Percentiles rank a stretch among this genome's conserved stretches.
phyloP scores from a whole-genome alignment of 1,140 invertebrate genomes.

The Temnothorax nylanderi region DNA sequence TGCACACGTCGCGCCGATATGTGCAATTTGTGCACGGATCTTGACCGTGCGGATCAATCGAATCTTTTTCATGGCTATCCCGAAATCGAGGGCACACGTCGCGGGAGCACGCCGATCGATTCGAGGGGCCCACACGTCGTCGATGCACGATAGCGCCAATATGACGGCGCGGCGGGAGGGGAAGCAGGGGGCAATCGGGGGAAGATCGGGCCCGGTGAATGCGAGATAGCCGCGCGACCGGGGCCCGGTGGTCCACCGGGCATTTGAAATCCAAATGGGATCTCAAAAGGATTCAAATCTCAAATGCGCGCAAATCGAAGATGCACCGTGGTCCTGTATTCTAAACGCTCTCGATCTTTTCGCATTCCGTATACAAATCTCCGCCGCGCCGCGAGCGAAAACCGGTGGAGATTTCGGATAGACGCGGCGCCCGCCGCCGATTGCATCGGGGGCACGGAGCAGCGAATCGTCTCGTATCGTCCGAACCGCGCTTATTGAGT shows the following conservation, averaged over 20 bases:
- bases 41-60: constrained; percentile 31
- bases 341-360: constrained; percentile 59
- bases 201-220: constrained; percentile 12
- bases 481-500: not conserved
- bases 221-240: constrained; percentile 30
- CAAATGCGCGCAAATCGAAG: constrained; percentile 11
- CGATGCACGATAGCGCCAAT: constrained; percentile 60
- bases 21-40: constrained; percentile 59
- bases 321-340: constrained; percentile 60
- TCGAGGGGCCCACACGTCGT: not conserved
- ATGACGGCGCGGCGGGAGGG: not conserved
- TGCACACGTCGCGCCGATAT: not conserved
- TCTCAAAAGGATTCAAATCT: constrained; percentile 71
- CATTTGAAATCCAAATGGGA: constrained; percentile 71
- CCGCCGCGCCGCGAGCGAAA: not conserved
- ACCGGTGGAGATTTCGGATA: constrained; percentile 40
- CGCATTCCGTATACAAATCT: constrained; percentile 31
- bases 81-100: constrained; percentile 49
- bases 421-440: not conserved
- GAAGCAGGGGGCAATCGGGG: not conserved
- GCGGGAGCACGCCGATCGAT: not conserved
- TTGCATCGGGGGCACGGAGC: constrained; percentile 2
- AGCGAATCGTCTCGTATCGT: not conserved
- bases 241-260: not conserved
- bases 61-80: constrained; percentile 60